These are phyloP conservation scores for Drosophila willistoni DNA, from an alignment of 1,140 invertebrate genomes.

Conservation along the genomic window DNA sequence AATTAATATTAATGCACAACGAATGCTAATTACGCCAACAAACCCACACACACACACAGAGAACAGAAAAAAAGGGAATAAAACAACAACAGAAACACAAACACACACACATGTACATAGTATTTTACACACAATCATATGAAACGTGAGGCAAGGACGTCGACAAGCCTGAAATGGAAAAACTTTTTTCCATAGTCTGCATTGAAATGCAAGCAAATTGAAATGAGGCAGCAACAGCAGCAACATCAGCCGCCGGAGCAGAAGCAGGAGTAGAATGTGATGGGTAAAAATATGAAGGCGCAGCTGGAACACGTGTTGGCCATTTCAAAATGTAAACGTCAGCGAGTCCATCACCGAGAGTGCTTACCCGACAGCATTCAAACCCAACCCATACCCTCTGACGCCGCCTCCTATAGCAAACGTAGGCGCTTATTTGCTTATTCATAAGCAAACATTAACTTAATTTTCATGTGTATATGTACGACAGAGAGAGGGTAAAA, in stretches of 20 bases:
- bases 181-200: constrained; percentile 63
- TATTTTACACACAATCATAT: constrained; percentile 74
- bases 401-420: constrained; percentile 19
- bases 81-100: constrained; percentile 9
- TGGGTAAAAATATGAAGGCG: neutral
- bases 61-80: constrained; percentile 15
- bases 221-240: constrained; percentile 47
- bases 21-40: constrained; percentile 72
- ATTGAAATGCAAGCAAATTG: constrained; percentile 80
- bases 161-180: constrained; percentile 65
- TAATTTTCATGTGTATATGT: constrained; percentile 68
- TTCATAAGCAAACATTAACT: constrained; percentile 83
- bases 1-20: constrained; percentile 78
- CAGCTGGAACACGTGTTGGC: constrained; percentile 69
- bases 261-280: neutral
- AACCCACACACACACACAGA: constrained; percentile 17
- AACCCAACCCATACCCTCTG: neutral
- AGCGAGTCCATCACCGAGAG: constrained; percentile 65
- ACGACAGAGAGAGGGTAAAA: neutral
- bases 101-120: constrained; percentile 44
- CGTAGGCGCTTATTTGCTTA: constrained; percentile 80
- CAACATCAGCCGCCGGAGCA: too few relatives aligned
- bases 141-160: constrained; percentile 61
- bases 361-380: constrained; percentile 6
- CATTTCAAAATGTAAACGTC: constrained; percentile 80